Evolutionary conservation across 2,113 vertebrate species (phyloP).

Genomic region (Coreoperca whiteheadi): DNA sequence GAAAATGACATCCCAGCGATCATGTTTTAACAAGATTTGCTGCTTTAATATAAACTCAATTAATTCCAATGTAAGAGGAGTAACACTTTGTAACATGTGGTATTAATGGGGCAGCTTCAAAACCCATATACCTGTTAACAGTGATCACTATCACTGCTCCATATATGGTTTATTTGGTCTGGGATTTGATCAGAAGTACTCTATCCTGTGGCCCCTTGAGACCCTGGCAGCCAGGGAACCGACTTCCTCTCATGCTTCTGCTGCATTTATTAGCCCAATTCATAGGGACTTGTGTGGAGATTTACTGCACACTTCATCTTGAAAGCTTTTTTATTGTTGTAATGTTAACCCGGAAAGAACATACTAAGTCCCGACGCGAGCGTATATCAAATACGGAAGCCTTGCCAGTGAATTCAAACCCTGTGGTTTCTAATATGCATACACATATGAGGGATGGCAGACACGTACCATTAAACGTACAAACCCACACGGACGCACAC

Average conservation of each 20-base stretch:
- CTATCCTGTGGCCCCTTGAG: constrained; percentile 60
- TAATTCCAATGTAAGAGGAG: constrained; percentile 66
- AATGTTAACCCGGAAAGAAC: constrained; percentile 81
- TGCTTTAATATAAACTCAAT: constrained; percentile 76
- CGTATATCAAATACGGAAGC: constrained; percentile 68
- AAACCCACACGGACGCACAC: constrained; percentile 25
- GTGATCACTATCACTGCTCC: constrained; percentile 65
- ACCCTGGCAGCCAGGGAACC: constrained; percentile 55
- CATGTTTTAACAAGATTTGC: constrained; percentile 77
- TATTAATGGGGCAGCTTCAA: constrained; percentile 62
- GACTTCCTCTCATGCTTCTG: constrained; percentile 65
- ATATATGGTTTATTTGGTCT: constrained; percentile 72
- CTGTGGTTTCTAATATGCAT: constrained; percentile 61
- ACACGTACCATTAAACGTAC: constrained; percentile 28
- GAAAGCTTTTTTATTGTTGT: constrained; percentile 86
- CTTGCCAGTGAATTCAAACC: constrained; percentile 48
- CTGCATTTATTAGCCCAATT: constrained; percentile 75
- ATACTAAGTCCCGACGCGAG: constrained; percentile 58
- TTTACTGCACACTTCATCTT: constrained; percentile 81
- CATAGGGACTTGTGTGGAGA: constrained; percentile 69
- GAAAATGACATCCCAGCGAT: constrained; percentile 61
- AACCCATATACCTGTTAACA: constrained; percentile 73
- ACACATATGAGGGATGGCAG: constrained; percentile 32
- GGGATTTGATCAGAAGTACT: constrained; percentile 71
- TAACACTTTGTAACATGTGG: constrained; percentile 68